Evolutionary conservation across 64 coral and sea anemone genomes (phyloP).

Genomic region (Montipora cactus): DNA sequence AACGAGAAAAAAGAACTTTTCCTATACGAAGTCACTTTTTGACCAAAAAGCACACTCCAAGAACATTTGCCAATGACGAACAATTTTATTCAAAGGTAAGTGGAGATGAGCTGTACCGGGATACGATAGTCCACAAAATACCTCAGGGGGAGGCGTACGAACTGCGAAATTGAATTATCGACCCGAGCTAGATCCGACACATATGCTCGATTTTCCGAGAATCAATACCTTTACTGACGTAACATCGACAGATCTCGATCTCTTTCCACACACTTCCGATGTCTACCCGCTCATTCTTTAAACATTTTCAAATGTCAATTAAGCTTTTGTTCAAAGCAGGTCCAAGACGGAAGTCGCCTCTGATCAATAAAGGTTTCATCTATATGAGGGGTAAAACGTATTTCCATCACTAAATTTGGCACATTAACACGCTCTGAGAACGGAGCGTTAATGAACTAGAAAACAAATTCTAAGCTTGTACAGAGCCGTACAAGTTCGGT

Average conservation of each 20-base stretch:
- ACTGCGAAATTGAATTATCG: neutral
- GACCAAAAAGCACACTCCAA: too few species aligned
- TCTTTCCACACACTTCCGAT: neutral
- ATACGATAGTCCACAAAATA: neutral
- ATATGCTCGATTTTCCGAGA: neutral
- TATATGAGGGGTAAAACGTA: too few species aligned
- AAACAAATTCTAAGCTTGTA: too few species aligned
- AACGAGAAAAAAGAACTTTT: neutral
- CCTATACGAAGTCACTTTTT: neutral
- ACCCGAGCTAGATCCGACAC: neutral
- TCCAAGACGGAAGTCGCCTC: too few species aligned
- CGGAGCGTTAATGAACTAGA: too few species aligned
- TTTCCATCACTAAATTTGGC: too few species aligned
- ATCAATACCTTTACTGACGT: neutral
- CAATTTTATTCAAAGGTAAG: neutral
- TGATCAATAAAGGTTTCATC: too few species aligned
- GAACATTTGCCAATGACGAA: neutral
- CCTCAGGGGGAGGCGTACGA: too few species aligned
- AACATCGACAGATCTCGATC: neutral
- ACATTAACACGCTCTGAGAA: too few species aligned
- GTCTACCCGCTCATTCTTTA: neutral
- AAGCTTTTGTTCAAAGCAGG: too few species aligned
- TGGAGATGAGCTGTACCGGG: neutral
- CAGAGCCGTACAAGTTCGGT: too few species aligned
- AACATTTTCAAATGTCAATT: too few species aligned